phyloP scores from a whole-genome alignment of 2,888 invertebrate species.

The Polietes domitor region DNA sequence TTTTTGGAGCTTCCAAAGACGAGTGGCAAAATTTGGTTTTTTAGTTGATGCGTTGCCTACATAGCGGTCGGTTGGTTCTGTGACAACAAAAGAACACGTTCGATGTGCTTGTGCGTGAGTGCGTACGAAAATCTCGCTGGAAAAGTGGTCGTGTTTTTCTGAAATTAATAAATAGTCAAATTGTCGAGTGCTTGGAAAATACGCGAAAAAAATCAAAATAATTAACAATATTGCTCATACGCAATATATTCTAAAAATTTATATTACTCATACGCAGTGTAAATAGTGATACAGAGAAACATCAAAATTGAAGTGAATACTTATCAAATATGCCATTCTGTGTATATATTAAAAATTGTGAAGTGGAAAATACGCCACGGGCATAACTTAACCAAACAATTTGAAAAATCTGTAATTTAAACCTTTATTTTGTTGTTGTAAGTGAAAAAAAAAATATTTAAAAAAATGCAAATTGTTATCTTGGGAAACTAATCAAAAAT shows the following conservation, averaged over 20 bases:
- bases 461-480: too few relatives aligned
- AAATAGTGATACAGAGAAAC: neutral
- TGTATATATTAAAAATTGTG: too few relatives aligned
- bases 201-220: neutral
- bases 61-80: slow-evolving; percentile 71
- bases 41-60: slow-evolving; percentile 77
- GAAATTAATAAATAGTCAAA: neutral
- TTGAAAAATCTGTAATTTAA: too few relatives aligned
- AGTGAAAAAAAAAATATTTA: too few relatives aligned
- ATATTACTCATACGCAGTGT: slow-evolving; percentile 34
- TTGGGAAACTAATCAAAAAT: too few relatives aligned
- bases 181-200: neutral
- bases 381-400: too few relatives aligned
- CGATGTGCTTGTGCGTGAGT: neutral
- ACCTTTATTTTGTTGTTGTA: too few relatives aligned
- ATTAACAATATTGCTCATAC: slow-evolving; percentile 35
- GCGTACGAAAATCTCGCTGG: neutral
- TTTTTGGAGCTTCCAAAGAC: slow-evolving; percentile 43
- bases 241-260: neutral
- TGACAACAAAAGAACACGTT: neutral
- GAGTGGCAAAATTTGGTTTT: slow-evolving; percentile 52
- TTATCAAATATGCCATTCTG: too few relatives aligned
- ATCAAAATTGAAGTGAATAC: neutral
- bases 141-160: neutral
- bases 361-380: too few relatives aligned